Evolutionary conservation across 1,140 invertebrate genomes (phyloP).

Genomic region (Drosophila arawakana): DNA sequence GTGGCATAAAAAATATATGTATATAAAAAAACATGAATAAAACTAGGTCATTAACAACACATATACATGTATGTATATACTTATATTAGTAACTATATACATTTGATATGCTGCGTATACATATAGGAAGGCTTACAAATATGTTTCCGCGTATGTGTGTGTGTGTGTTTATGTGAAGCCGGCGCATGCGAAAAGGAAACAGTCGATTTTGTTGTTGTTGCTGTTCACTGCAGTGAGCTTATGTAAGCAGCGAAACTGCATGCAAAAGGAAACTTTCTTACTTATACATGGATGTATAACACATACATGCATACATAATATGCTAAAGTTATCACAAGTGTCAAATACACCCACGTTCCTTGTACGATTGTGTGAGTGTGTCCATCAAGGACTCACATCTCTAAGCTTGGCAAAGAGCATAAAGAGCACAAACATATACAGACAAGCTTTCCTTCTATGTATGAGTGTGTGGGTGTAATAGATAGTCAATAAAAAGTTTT

Average conservation of each 20-base stretch:
- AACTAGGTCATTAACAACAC: slow-evolving; percentile 50
- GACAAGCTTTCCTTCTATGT: background rate
- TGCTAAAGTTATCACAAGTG: background rate
- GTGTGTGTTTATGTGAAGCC: slow-evolving; percentile 3
- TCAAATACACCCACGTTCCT: slow-evolving; percentile 14
- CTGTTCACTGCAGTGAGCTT: slow-evolving; percentile 40
- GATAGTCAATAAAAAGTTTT: too few relatives aligned
- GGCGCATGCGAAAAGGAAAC: slow-evolving; percentile 57
- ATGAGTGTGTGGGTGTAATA: background rate
- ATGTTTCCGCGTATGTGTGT: slow-evolving; percentile 1
- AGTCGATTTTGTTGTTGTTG: background rate
- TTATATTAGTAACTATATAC: slow-evolving; percentile 5
- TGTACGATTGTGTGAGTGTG: slow-evolving; percentile 4
- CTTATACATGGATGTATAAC: slow-evolving; percentile 3
- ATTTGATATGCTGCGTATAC: background rate
- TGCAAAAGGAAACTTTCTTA: slow-evolving; percentile 2
- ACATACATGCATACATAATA: background rate
- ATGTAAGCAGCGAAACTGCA: slow-evolving; percentile 46
- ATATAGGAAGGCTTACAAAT: slow-evolving; percentile 1
- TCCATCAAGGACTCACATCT: slow-evolving; percentile 22
- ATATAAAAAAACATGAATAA: slow-evolving; percentile 4
- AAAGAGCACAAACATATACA: slow-evolving; percentile 5
- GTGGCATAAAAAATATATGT: slow-evolving; percentile 21
- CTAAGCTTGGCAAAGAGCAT: slow-evolving; percentile 20
- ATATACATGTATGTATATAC: slow-evolving; percentile 5